Percentiles rank a stretch among this genome's conserved stretches.
phyloP scores from a whole-genome alignment of 2,113 vertebrate species.

The Odontophorus gujanensis region DNA sequence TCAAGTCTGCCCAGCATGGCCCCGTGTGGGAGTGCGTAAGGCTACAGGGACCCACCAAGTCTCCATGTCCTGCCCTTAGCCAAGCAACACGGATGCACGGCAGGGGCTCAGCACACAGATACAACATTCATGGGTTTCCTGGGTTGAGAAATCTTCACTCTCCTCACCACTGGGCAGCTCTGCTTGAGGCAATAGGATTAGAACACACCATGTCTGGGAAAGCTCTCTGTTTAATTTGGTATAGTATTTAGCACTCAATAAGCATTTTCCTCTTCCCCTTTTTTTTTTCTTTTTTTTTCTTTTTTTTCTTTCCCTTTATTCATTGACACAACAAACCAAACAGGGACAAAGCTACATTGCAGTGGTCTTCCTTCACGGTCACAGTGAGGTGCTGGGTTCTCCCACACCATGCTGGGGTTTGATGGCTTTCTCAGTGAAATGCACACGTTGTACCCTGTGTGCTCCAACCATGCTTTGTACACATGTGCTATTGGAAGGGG shows the following conservation, averaged over 20 bases:
- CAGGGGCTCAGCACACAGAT: background rate
- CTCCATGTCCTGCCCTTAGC: background rate
- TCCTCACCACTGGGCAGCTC: background rate
- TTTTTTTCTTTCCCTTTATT: background rate
- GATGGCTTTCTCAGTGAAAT: slow-evolving; percentile 31
- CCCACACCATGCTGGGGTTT: background rate
- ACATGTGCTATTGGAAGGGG: background rate
- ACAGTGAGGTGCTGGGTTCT: background rate
- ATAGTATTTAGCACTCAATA: background rate
- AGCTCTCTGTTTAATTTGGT: background rate
- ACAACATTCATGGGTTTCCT: background rate
- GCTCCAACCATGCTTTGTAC: background rate
- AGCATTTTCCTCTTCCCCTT: background rate
- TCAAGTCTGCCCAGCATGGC: background rate
- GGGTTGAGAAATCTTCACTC: background rate
- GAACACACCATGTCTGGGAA: background rate
- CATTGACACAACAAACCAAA: background rate
- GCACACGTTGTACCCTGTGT: background rate
- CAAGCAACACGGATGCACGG: background rate
- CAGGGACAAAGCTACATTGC: background rate
- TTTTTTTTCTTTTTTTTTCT: background rate
- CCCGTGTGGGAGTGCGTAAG: background rate
- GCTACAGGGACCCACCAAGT: background rate
- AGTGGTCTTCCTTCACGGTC: background rate
- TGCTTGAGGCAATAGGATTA: background rate